phyloP scores from a whole-genome alignment of 2,113 vertebrate species.

The Chaenogobius annularis region DNA sequence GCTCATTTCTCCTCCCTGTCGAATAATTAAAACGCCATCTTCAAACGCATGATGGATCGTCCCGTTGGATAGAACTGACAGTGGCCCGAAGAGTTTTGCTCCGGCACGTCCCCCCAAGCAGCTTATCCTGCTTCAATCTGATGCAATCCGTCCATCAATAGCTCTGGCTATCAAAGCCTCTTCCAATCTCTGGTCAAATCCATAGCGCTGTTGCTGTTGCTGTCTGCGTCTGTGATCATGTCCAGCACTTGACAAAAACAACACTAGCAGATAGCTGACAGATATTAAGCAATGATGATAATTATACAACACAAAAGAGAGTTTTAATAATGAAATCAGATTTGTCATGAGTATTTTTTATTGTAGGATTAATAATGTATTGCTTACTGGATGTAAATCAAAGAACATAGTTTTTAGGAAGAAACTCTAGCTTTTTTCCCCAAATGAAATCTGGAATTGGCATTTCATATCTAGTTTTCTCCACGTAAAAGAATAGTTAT shows the following conservation, averaged over 20 bases:
- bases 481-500: background rate
- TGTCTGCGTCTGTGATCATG: slow-evolving; percentile 27
- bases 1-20: slow-evolving; percentile 47
- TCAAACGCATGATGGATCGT: slow-evolving; percentile 49
- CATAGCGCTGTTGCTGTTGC: slow-evolving; percentile 39
- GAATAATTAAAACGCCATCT: slow-evolving; percentile 58
- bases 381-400: too few relatives aligned
- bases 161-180: slow-evolving; percentile 55
- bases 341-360: background rate
- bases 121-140: slow-evolving; percentile 58
- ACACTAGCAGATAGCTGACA: slow-evolving; percentile 8
- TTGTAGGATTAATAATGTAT: background rate
- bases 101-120: slow-evolving; percentile 37
- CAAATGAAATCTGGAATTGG: too few relatives aligned
- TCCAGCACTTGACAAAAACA: slow-evolving; percentile 28
- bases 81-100: slow-evolving; percentile 43
- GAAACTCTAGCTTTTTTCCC: too few relatives aligned
- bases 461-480: background rate
- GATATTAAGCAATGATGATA: background rate
- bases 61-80: slow-evolving; percentile 47
- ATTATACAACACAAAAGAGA: background rate
- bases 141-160: slow-evolving; percentile 56
- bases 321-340: background rate
- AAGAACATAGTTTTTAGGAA: too few relatives aligned
- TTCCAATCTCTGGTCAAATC: slow-evolving; percentile 54